phyloP scores from a whole-genome alignment of 1,140 invertebrate genomes.

The Cheumatopsyche charites region DNA sequence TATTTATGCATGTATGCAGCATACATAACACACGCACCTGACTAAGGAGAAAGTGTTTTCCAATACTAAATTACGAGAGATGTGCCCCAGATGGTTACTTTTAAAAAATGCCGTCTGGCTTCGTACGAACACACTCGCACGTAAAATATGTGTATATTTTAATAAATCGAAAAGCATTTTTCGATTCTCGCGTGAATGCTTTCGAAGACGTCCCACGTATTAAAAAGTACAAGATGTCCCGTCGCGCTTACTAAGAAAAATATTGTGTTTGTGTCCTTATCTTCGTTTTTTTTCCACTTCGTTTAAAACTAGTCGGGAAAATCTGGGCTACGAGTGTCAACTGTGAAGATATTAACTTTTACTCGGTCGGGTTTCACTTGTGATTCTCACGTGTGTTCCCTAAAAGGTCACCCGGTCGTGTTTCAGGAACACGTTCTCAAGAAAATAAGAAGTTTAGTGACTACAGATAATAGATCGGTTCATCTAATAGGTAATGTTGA shows the following conservation, averaged over 20 bases:
- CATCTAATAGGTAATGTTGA: too few relatives aligned
- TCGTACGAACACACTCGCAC: neutral
- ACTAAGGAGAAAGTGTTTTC: conserved; percentile 34
- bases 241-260: neutral
- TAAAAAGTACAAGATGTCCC: neutral
- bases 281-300: too few relatives aligned
- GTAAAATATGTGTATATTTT: neutral
- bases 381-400: conserved; percentile 13
- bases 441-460: conserved; percentile 5
- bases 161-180: neutral
- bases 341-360: conserved; percentile 14
- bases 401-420: conserved; percentile 23
- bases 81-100: conserved; percentile 26
- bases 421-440: conserved; percentile 16
- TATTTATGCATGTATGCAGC: conserved; percentile 29
- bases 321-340: conserved; percentile 22
- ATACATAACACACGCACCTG: conserved; percentile 38
- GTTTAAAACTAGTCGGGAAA: neutral
- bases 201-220: too few relatives aligned
- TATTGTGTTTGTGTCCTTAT: too few relatives aligned
- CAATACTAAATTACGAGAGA: conserved; percentile 28
- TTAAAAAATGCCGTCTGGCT: conserved; percentile 33
- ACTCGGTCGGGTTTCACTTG: conserved; percentile 9
- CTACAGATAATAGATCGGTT: neutral
- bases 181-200: too few relatives aligned